Base-by-base conservation (phyloP, 1,140 invertebrate species). In the Drosophila busckii region DNA sequence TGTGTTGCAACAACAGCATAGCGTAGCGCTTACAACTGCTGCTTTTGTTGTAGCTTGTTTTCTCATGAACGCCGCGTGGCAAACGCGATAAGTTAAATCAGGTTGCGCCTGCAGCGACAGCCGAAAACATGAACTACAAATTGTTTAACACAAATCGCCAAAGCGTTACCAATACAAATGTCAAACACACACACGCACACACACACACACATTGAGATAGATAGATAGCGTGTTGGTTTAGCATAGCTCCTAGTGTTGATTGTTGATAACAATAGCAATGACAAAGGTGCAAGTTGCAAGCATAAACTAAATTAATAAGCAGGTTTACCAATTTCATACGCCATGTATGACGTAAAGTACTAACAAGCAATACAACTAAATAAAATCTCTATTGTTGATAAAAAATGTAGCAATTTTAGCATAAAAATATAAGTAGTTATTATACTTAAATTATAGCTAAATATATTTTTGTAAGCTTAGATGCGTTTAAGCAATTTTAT, bases 61-160 rank as follows among this genome's bases (percentile, higher is more conserved):
- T 37, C 68, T 59, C 73, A 54, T 58, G 49, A 71, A 12, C 52
- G 53, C 45, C 56, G 67, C 67, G 67, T 68, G 73, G 41, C 49
- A 42, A 53, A 17, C 54, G 63, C 73, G 73, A 78, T 78, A 78
- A 80, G 73, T 80, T 78, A 78, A 82, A 73, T 82, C 71, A 73
- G 48, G 38, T 34, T 46, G 58, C 54, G 63, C 70, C 62, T 45
- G 38, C 54, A 50, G 59, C 58, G 44, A 64, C 63, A 80, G 67
- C 58, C 68, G n/a, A 69, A 80, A 78, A 73, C 73, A 73, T 63
- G 59, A 73, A 53, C 68, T 73, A 69, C 73, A 78, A 78, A 78
- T 78, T 80, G 73, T 68, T 78, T 53, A 73, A 78, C 73, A 80
- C 73, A 78, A 78, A 68, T 80, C 58, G 56, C 71, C 31, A 49